Conservation (phyloP, 2,888 invertebrate species). For the Pandemis cinnamomeana region DNA sequence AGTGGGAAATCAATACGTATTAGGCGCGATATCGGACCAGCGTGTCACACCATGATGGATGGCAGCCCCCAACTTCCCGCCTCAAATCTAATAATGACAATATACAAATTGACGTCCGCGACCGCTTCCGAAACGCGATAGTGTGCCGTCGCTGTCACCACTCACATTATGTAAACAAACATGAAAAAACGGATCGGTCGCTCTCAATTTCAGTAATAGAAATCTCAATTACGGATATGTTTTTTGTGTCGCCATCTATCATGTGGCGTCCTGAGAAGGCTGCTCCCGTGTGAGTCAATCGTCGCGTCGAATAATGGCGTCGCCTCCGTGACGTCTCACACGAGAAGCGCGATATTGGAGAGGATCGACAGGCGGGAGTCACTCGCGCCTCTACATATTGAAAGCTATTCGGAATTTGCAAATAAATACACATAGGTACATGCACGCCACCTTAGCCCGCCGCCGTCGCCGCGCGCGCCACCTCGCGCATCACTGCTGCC, state of each 20-base stretch:
- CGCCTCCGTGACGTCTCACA: constrained; percentile 73
- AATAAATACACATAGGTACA: constrained; percentile 78
- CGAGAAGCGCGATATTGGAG: constrained; percentile 78
- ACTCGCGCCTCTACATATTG: constrained; percentile 80
- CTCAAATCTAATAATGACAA: constrained; percentile 82
- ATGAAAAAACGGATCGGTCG: constrained; percentile 72
- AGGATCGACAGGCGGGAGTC: constrained; percentile 80
- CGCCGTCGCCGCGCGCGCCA: constrained; percentile 54
- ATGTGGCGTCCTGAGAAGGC: constrained; percentile 69
- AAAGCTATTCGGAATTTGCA: constrained; percentile 82
- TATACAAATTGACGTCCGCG: constrained; percentile 84
- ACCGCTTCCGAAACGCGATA: constrained; percentile 81
- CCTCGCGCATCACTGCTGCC: constrained; percentile 68
- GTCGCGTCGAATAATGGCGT: constrained; percentile 75
- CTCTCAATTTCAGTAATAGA: constrained; percentile 82
- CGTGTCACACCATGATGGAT: constrained; percentile 83
- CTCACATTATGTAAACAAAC: constrained; percentile 83
- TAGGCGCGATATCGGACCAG: constrained; percentile 83
- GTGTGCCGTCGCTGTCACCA: constrained; percentile 68
- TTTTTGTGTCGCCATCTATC: constrained; percentile 81
- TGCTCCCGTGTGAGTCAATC: constrained; percentile 74
- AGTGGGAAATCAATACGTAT: constrained; percentile 85
- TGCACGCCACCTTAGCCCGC: constrained; percentile 58
- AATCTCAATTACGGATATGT: constrained; percentile 83
- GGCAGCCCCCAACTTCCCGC: constrained; percentile 80